phyloP scores from a whole-genome alignment of 1,140 invertebrate genomes.

The Thereuonema tuberculata region DNA sequence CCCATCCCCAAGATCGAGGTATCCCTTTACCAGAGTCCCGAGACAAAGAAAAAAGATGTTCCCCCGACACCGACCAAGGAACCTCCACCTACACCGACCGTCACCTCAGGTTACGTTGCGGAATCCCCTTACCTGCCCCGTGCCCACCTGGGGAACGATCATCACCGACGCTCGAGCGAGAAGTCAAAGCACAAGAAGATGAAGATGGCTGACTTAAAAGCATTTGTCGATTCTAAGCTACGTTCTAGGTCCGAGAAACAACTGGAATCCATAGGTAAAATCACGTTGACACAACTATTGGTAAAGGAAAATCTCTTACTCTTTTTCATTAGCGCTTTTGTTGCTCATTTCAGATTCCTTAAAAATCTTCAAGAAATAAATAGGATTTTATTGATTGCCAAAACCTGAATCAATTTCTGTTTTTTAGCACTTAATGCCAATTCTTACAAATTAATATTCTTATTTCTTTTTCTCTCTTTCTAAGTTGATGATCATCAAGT shows the following conservation, averaged over 20 bases:
- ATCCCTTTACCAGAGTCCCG: constrained; percentile 61
- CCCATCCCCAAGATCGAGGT: constrained; percentile 87
- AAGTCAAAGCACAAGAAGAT: constrained; percentile 59
- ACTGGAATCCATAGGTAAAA: constrained; percentile 71
- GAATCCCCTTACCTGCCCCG: constrained; percentile 29
- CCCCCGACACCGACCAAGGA: constrained; percentile 39
- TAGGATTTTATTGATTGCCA: no score
- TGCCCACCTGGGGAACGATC: constrained; percentile 26
- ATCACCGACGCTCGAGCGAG: constrained; percentile 53
- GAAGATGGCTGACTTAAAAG: constrained; percentile 77
- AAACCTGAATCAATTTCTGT: no score
- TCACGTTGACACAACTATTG: no score
- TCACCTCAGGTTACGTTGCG: constrained; percentile 24
- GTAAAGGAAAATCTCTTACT: no score
- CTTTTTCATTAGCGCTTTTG: no score
- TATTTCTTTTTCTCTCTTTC: no score
- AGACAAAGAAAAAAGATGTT: constrained; percentile 45
- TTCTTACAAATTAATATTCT: no score
- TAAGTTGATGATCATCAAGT: no score
- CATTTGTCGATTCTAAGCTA: constrained; percentile 80
- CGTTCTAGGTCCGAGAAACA: constrained; percentile 81
- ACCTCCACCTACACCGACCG: background rate
- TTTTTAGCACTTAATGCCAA: no score
- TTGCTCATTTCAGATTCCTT: no score
- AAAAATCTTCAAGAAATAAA: no score